Evolutionary conservation across 2,888 invertebrate genomes (phyloP).

Genomic region (Sympetrum striolatum): DNA sequence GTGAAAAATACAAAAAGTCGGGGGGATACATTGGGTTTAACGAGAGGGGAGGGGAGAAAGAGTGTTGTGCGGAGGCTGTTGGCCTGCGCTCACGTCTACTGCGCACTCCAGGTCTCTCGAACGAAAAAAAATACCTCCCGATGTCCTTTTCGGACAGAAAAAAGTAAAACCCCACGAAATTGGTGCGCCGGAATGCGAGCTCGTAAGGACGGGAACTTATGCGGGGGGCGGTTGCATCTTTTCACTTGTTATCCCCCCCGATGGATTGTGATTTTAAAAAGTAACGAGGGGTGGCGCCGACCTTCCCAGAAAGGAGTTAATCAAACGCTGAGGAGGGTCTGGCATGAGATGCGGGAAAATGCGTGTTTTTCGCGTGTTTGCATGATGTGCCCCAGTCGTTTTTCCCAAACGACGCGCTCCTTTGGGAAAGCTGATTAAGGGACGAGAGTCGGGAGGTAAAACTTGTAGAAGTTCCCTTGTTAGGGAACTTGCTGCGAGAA

Average conservation of each 20-base stretch:
- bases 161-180: background rate
- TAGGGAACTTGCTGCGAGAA: too few relatives aligned
- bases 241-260: background rate
- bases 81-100: background rate
- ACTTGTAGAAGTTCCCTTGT: too few relatives aligned
- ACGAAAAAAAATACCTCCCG: slow-evolving; percentile 8
- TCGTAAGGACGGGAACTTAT: background rate
- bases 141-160: background rate
- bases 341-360: background rate
- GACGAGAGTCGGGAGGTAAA: too few relatives aligned
- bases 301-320: background rate
- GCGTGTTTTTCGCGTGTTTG: background rate
- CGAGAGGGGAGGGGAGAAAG: background rate
- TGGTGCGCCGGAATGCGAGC: slow-evolving; percentile 14
- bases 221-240: background rate
- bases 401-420: background rate
- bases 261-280: background rate
- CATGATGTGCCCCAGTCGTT: background rate
- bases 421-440: too few relatives aligned
- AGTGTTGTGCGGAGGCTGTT: background rate
- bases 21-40: background rate
- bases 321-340: background rate
- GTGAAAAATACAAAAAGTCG: background rate
- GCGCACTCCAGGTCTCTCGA: slow-evolving; percentile 6
- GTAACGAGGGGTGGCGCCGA: background rate